Conservation (phyloP, 1,140 invertebrate species). For the Spodoptera frugiperda region DNA sequence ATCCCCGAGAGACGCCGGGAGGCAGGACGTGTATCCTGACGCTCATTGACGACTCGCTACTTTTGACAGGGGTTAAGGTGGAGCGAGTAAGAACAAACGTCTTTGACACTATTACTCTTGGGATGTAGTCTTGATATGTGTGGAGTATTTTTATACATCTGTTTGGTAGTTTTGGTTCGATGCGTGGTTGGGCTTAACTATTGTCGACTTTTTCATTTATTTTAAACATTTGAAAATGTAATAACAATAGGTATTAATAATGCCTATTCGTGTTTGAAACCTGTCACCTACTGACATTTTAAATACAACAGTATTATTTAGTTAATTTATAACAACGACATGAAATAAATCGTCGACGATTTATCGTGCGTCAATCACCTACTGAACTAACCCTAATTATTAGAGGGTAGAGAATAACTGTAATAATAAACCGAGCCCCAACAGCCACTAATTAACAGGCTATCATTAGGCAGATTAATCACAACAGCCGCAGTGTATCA, state of each 20-base stretch:
- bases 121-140: not conserved
- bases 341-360: too few relatives aligned
- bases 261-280: too few relatives aligned
- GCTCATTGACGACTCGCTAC: not conserved
- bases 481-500: slow-evolving; percentile 1
- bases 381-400: not conserved
- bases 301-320: too few relatives aligned
- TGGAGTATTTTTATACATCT: too few relatives aligned
- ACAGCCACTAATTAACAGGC: slow-evolving; percentile 8
- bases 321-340: too few relatives aligned
- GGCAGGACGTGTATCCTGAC: not conserved
- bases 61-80: slow-evolving; percentile 14
- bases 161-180: too few relatives aligned
- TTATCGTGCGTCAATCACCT: not conserved
- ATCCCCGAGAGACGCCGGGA: not conserved
- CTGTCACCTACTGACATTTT: too few relatives aligned
- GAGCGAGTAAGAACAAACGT: not conserved
- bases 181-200: not conserved
- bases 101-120: not conserved
- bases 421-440: slow-evolving; percentile 9
- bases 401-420: not conserved
- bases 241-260: too few relatives aligned
- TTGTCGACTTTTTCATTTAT: too few relatives aligned
- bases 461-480: slow-evolving; percentile 16
- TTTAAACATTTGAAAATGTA: too few relatives aligned